Percentiles rank a stretch among this genome's conserved stretches.
Conservation (phyloP, 2,797 vertebrate genomes). For the Gallinago solitaria region DNA sequence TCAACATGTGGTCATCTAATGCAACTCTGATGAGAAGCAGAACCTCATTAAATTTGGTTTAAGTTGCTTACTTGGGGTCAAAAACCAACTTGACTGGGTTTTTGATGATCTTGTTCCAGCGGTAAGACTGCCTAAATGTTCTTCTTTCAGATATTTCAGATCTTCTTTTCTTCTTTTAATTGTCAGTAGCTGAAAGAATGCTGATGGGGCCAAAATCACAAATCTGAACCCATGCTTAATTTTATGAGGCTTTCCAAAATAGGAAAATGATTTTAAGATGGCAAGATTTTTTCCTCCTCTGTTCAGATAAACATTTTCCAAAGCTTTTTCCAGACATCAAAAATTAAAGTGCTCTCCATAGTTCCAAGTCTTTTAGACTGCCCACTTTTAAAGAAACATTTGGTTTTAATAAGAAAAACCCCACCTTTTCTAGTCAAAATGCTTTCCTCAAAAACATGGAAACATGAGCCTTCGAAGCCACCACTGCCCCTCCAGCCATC, state of each 20-base stretch:
- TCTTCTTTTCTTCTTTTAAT: background rate
- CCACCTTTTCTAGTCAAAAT: rapidly evolving
- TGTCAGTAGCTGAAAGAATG: background rate
- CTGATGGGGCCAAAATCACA: background rate
- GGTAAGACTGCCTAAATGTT: background rate
- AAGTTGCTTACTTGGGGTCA: background rate
- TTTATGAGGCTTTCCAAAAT: background rate
- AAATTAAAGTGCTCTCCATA: rapidly evolving
- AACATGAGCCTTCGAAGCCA: background rate
- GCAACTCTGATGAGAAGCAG: background rate
- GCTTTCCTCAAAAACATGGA: background rate
- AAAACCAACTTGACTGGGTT: background rate
- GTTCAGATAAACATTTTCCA: background rate
- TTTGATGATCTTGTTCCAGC: background rate
- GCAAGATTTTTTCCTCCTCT: background rate
- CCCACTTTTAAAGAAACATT: background rate
- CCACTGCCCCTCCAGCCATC: background rate
- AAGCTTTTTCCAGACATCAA: background rate
- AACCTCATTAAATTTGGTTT: background rate
- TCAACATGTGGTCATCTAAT: background rate
- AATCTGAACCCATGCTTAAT: background rate
- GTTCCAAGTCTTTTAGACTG: background rate
- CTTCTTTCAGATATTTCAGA: background rate
- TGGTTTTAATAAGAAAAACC: background rate
- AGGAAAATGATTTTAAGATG: background rate